Base-by-base conservation (phyloP, 30 jellyfish, hydroid and myxozoan genomes). In the Haliclystus octoradiatus region DNA sequence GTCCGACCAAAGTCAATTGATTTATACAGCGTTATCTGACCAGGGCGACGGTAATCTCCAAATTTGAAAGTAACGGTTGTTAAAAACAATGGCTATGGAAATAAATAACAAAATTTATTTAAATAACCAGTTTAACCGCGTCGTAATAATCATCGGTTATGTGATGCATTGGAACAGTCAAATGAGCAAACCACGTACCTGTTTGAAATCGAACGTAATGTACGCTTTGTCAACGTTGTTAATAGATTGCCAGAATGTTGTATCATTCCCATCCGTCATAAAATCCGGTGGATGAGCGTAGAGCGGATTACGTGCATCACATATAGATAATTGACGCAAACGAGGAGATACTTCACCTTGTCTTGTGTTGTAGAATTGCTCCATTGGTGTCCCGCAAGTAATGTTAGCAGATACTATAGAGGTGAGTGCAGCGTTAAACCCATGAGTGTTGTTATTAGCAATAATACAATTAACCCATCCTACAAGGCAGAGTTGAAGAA, bases 331-430 rank as follows among this genome's bases (percentile, higher is more conserved):
- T 3, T 22, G 68, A 1, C 90, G 76, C 23, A 19, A 33, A 22
- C 90, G 78, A 4, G 90, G 90, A 1, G 90, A 34, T 47, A 89
- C 82, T 69, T 81, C 70, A 1, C 98, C 98, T 57, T 89, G 95
- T 62, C 73, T 89, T 31, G 93, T 81, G 78, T 89, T 89, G 85
- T 68, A 89, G 79, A 68, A 89, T 65, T 89, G 92, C 77, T 82
- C 98, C 34, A 92, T 62, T n/a, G 98, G 98, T 1, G 95, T 26
- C 3, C 98, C 98, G 63, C 98, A 89, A 0, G 98, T 89, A 31
- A 71, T 69, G 40, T 89, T 89, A 0, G 98, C 98, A 0, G 91
- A 35, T 2, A 89, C 77, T 3, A 24, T 49, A 13, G 32, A 52
- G 29, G n/a, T 1, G 0, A 30, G 33, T 32, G 60, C 61, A 23